Base-by-base conservation (phyloP, 2,797 vertebrate species). In the Rhinatrema bivittatum region DNA sequence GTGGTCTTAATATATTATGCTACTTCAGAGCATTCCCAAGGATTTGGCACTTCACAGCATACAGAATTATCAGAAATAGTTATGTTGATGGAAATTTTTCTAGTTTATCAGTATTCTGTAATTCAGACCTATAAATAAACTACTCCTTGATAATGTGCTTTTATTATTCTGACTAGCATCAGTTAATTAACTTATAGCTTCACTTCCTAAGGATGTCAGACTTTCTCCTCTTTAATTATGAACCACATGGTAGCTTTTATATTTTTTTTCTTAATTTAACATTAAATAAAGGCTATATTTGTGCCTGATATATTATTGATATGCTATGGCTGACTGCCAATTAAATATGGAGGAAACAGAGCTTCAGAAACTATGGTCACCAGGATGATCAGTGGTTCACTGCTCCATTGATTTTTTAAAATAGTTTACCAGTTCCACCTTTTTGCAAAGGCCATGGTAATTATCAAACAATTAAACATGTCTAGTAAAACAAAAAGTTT, bases 1-100 rank as follows among this genome's bases (percentile, higher is more conserved):
- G 54, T 37, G 37, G 36, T 36, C 50, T 7, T 31, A 34, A 48
- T 54, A 62, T 71, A 55, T 60, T 53, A 59, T 64, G 38, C 32
- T 18, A 22, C 33, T 42, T 13, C 7, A 20, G 38, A 54, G 44
- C 50, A 28, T 46, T 55, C 25, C 38, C 53, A 39, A 39, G 27
- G 25, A 26, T 43, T 24, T 37, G 55, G 59, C 52, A 55, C 38
- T 37, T 25, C 19, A 12, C 17, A 23, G 29, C 36, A 44, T 61
- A 47, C 46, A 26, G 44, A 58, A 46, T 41, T 49, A 50, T 42
- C 32, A 33, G 52, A 59, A 60, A 7, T 4, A 21, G 25, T 23
- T 44, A 32, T 39, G 55, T 25, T 46, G 13, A 31, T n/a, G n/a
- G n/a, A n/a, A n/a, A n/a, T 37, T 53, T 49, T 39, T 23, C 42